A percentile compares a stretch with the other conserved stretches of the same genome.
phyloP scores from a whole-genome alignment of 2,888 invertebrate genomes.

The Antheraea yamamai region DNA sequence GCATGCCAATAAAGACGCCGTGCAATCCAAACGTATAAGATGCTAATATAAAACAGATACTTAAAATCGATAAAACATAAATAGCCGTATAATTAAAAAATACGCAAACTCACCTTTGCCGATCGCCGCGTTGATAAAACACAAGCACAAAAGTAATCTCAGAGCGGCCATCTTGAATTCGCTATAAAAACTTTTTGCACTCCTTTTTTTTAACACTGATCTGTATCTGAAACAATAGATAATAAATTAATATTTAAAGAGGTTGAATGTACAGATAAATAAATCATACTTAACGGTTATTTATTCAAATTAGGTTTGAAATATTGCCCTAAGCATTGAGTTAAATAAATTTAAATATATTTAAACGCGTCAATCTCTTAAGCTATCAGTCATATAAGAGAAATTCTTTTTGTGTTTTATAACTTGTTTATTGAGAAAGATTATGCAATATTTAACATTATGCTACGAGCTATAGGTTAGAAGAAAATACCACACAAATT shows the following conservation, averaged over 20 bases:
- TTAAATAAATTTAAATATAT: too few species aligned
- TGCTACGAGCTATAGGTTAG: too few species aligned
- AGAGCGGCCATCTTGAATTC: constrained; percentile 58
- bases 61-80: neutral
- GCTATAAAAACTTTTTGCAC: constrained; percentile 27
- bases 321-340: neutral
- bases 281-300: neutral
- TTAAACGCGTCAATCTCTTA: too few species aligned
- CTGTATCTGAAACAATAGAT: constrained; percentile 52
- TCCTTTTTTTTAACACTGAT: constrained; percentile 25
- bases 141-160: constrained; percentile 52
- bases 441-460: too few species aligned
- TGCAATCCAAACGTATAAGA: neutral
- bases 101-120: constrained; percentile 59
- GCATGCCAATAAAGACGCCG: neutral
- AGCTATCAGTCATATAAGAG: too few species aligned
- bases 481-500: too few species aligned
- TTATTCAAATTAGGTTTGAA: neutral
- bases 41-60: neutral
- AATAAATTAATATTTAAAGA: constrained; percentile 26
- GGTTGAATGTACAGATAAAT: neutral
- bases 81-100: neutral
- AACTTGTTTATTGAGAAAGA: too few species aligned
- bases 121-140: constrained; percentile 53
- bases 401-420: too few species aligned